Conservation (phyloP, 2,113 vertebrate genomes). For the Hippocampus comes region DNA sequence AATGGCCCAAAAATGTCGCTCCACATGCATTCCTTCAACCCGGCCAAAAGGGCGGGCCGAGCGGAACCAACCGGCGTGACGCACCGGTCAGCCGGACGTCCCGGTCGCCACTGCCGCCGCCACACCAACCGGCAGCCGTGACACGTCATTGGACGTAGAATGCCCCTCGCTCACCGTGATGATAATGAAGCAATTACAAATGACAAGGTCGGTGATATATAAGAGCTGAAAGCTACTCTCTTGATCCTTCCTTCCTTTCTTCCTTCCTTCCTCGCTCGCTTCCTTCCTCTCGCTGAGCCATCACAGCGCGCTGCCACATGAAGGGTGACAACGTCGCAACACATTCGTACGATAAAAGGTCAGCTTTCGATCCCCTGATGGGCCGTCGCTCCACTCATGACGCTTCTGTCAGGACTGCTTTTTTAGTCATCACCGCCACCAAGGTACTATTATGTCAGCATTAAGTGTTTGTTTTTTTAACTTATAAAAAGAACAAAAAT, state of each 20-base stretch:
- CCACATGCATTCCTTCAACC: no score
- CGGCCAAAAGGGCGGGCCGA: no score
- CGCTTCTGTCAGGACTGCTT: neutral
- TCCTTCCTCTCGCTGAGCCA: neutral
- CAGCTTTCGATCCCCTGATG: slow-evolving; percentile 48
- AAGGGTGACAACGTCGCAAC: slow-evolving; percentile 70
- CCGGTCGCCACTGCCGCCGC: no score
- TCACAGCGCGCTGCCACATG: slow-evolving; percentile 57
- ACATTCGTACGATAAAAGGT: slow-evolving; percentile 58
- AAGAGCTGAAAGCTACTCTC: no score
- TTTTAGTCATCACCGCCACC: neutral
- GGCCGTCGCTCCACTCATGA: neutral
- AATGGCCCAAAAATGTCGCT: no score
- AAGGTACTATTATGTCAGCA: neutral
- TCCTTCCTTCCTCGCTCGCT: neutral
- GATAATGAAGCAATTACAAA: no score
- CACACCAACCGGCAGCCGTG: no score
- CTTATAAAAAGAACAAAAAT: neutral
- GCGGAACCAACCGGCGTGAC: no score
- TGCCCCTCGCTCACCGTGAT: no score
- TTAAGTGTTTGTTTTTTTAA: neutral
- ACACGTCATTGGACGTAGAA: no score
- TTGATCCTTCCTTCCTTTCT: neutral
- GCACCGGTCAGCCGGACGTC: no score
- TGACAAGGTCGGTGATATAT: no score